phyloP scores from a whole-genome alignment of 2,113 vertebrate genomes.

The Ptilorrhoa leucosticta region DNA sequence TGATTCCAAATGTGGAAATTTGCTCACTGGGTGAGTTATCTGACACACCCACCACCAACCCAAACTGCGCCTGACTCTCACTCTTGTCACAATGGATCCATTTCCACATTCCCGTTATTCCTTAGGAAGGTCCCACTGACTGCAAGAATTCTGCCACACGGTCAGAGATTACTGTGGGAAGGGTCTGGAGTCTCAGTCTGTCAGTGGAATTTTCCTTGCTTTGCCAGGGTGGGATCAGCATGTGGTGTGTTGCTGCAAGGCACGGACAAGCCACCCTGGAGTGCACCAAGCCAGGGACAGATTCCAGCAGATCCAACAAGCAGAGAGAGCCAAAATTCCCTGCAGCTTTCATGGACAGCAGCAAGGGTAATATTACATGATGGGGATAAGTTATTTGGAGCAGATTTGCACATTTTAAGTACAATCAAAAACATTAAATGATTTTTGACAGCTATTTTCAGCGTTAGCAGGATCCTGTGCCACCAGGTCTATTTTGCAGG shows the following conservation, averaged over 20 bases:
- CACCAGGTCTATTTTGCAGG: background rate
- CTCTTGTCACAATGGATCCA: background rate
- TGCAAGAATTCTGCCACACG: background rate
- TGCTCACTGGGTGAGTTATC: background rate
- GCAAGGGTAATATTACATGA: rapidly evolving
- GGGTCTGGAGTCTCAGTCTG: background rate
- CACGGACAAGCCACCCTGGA: background rate
- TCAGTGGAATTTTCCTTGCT: background rate
- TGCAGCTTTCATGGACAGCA: background rate
- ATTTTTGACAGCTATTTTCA: background rate
- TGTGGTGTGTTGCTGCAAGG: background rate
- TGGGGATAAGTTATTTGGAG: background rate
- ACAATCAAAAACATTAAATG: background rate
- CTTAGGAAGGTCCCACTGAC: background rate
- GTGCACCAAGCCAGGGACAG: background rate
- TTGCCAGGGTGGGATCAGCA: background rate
- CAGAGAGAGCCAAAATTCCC: background rate
- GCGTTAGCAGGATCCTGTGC: background rate
- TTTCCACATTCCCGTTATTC: background rate
- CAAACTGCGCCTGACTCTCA: background rate
- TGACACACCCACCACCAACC: background rate
- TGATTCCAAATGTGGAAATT: background rate
- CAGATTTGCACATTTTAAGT: background rate
- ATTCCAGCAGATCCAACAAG: background rate
- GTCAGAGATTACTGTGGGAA: background rate